Evolutionary conservation across 2,797 vertebrate species (phyloP).

Genomic region (Mallotus villosus): DNA sequence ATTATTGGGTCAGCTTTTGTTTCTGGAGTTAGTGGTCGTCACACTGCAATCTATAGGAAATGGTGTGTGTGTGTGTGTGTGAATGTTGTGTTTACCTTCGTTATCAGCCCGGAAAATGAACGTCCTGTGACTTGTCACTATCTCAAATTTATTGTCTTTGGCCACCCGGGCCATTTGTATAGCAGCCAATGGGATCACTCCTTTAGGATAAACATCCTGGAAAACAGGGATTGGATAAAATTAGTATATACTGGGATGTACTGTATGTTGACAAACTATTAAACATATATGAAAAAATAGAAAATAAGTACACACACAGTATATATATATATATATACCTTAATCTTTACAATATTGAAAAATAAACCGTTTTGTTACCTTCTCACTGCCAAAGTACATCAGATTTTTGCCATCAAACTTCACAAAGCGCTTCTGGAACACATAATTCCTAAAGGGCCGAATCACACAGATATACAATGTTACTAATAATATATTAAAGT

Average conservation of each 20-base stretch:
- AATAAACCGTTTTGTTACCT: slow-evolving; percentile 75
- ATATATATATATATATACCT: background rate
- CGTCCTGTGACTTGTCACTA: slow-evolving; percentile 89
- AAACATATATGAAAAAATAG: background rate
- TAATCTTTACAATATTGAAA: background rate
- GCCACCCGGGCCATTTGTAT: slow-evolving; percentile 88
- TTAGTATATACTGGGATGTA: background rate
- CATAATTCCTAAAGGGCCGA: slow-evolving; percentile 85
- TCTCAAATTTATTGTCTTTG: slow-evolving; percentile 96
- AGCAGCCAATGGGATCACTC: slow-evolving; percentile 88
- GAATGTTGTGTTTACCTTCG: slow-evolving; percentile 78
- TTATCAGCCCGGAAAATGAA: slow-evolving; percentile 92
- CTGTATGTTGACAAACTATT: background rate
- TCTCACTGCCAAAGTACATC: slow-evolving; percentile 94
- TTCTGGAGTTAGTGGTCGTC: background rate
- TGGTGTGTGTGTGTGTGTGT: background rate
- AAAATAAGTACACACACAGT: background rate
- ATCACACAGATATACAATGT: slow-evolving; percentile 4
- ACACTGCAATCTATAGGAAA: background rate
- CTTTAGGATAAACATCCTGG: slow-evolving; percentile 94
- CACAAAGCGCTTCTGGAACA: slow-evolving; percentile 95
- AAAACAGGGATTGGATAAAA: background rate
- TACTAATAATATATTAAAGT: background rate
- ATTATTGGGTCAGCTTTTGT: slow-evolving; percentile 22
- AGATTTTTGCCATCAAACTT: slow-evolving; percentile 93